Base-by-base conservation (phyloP, 2,797 vertebrate genomes). In the Clarias fuscus region DNA sequence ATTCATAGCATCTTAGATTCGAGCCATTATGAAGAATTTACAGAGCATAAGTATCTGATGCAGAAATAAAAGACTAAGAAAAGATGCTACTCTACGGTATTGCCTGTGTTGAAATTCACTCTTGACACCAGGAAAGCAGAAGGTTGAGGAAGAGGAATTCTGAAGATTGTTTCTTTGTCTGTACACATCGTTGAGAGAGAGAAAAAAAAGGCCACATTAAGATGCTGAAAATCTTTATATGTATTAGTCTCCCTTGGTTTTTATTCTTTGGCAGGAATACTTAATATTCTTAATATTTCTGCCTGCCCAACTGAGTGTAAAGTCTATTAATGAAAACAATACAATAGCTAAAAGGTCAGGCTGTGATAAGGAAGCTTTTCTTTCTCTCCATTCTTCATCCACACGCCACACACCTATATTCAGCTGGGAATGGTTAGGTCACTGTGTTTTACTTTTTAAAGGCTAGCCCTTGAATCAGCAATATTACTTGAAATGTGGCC, bases 361-460 rank as follows among this genome's bases (percentile, higher is more conserved):
- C 7, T 79, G 53, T 87, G 84, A 89, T 87, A 83, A 89, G 79
- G 75, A 76, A n/a, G 72, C 27, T 91, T 58, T 84, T 75, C 10
- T 90, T 92, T 93, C 92, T 90, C 91, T 93, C 91, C 90, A 71
- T 89, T 89, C 89, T 87, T 86, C 89, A 91, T 91, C 87, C 22
- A 62, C 91, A 90, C 88, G 82, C 86, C 75, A 48, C 17, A 22
- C 59, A 4, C 22, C 75, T 40, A 8, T 20, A 65, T 78, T 79
- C 30, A 40, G 24, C 58, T 24, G 20, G 27, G 82, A 75, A 84
- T 22, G 4, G 37, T 61, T 15, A 6, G 33, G n/a, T 71, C 65
- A 61, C 7, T 2, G 24, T 22, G 24, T 61, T 77, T 53, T 5
- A 37, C 64, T 4, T 43, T 27, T 61, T 70, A 18, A 79, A 67